Conservation (phyloP, 2,888 invertebrate genomes). For the Dicranocentrus wangi region DNA sequence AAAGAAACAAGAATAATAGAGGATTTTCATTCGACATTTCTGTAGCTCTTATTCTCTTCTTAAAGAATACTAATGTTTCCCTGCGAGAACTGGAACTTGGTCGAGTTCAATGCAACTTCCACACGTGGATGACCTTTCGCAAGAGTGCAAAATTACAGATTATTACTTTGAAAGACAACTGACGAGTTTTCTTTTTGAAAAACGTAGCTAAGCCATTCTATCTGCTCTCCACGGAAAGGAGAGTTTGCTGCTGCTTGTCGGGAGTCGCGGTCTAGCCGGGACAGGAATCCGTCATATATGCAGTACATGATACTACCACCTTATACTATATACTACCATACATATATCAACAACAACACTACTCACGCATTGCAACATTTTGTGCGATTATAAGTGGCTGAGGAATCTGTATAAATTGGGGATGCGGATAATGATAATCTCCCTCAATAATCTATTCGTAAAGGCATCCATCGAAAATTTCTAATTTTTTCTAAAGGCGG, state of each 20-base stretch:
- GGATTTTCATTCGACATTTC: conserved; percentile 26
- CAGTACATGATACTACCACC: neutral
- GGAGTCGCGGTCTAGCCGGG: too few relatives aligned
- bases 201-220: too few relatives aligned
- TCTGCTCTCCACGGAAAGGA: neutral
- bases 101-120: conserved; percentile 60
- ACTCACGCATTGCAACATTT: conserved; percentile 1
- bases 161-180: conserved; percentile 33
- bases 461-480: conserved; percentile 3
- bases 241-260: conserved; percentile 1
- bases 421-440: conserved; percentile 22
- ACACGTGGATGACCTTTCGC: conserved; percentile 65
- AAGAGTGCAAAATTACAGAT: conserved; percentile 49
- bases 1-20: neutral
- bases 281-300: conserved; percentile 17
- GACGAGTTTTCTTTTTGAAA: conserved; percentile 41
- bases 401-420: conserved; percentile 24
- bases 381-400: conserved; percentile 18
- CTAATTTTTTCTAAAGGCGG: conserved; percentile 20
- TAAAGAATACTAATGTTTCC: neutral
- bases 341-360: neutral
- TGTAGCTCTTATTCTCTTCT: conserved; percentile 9
- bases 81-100: conserved; percentile 43
- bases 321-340: neutral
- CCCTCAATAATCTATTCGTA: conserved; percentile 21